phyloP scores from a whole-genome alignment of 37 sponge, comb jelly and placozoan species.

The Spongilla lacustris region DNA sequence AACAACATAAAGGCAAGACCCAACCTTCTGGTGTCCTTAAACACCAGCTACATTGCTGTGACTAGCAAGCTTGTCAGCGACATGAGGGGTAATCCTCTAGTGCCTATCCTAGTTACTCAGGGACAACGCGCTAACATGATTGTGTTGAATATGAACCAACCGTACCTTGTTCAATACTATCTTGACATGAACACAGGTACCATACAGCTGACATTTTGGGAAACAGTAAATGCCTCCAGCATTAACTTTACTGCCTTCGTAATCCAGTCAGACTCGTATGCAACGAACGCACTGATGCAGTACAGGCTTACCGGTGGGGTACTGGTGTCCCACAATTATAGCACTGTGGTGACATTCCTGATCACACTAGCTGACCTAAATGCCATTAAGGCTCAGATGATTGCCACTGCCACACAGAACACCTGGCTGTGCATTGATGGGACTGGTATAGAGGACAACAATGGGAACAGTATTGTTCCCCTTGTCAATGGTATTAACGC shows the following conservation, averaged over 20 bases:
- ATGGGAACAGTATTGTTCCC: constrained; percentile 62
- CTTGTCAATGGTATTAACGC: constrained; percentile 79
- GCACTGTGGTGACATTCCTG: constrained; percentile 67
- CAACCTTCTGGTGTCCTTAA: constrained; percentile 52
- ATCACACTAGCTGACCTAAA: constrained; percentile 77
- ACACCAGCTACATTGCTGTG: constrained; percentile 69
- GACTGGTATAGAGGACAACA: constrained; percentile 73
- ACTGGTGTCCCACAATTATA: constrained; percentile 55
- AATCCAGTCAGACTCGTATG: constrained; percentile 76
- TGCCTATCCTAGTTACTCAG: constrained; percentile 23
- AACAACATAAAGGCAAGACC: constrained; percentile 78
- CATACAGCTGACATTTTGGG: constrained; percentile 78
- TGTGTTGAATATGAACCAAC: constrained; percentile 54
- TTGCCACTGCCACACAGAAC: constrained; percentile 70
- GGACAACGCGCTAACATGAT: constrained; percentile 51
- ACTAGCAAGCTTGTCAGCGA: constrained; percentile 67
- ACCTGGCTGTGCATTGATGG: constrained; percentile 77
- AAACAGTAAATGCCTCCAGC: constrained; percentile 83
- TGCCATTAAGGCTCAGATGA: constrained; percentile 72
- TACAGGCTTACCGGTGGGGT: constrained; percentile 82
- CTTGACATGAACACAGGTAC: constrained; percentile 85
- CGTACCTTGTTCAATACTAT: constrained; percentile 65
- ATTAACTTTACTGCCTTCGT: constrained; percentile 82
- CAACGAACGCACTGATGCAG: constrained; percentile 15
- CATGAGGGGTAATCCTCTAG: constrained; percentile 70